Evolutionary conservation across 2,888 invertebrate genomes (phyloP), one percentile per base, ranked within the genome.

Genomic region (Mimas tiliae): DNA sequence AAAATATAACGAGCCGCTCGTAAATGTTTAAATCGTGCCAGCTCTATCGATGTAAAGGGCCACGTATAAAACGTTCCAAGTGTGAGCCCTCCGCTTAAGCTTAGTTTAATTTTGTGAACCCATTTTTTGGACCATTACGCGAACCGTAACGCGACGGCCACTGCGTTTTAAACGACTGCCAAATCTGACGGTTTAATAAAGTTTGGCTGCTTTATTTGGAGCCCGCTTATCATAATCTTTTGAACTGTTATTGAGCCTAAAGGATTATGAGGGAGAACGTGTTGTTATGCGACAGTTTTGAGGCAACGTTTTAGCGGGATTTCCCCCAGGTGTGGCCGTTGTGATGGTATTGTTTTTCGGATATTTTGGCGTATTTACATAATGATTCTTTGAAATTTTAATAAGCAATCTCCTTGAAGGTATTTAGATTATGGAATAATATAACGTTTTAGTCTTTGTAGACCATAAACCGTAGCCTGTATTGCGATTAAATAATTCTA

Each of bases 1-100:
- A 92, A 92, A 93, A 90, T 88, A 88, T 90, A 88, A 90, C 85
- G 82, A 84, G 74, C 72, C 69, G 75, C 74, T 83, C 85, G 85
- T 90, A 88, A 90, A 90, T 86, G 87, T 86, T 86, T 82, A 88
- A 90, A 84, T 87, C 88, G 81, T 78, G 80, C 83, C 72, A 77
- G 38, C 77, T 67, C 81, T 85, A 88, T 90, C 85, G 86, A 90
- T 89, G 85, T 85, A 80, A 84, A 82, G 75, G 77, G 55, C 63
- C 74, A 19, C 80, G 80, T 82, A 82, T 84, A 81, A 80, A 78
- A 75, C 74, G 74, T 76, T 78, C 74, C 71, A 73, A 74, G 77
- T 76, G 73, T 67, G 72, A 79, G 78, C 67, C 74, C 70, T 19
- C 70, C 72, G 74, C 70, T 79, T 74, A 73, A 79, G 85, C 83